These are phyloP conservation scores for Oncorhynchus mykiss DNA, from an alignment of 2,113 vertebrate genomes.

Conservation along the genomic window DNA sequence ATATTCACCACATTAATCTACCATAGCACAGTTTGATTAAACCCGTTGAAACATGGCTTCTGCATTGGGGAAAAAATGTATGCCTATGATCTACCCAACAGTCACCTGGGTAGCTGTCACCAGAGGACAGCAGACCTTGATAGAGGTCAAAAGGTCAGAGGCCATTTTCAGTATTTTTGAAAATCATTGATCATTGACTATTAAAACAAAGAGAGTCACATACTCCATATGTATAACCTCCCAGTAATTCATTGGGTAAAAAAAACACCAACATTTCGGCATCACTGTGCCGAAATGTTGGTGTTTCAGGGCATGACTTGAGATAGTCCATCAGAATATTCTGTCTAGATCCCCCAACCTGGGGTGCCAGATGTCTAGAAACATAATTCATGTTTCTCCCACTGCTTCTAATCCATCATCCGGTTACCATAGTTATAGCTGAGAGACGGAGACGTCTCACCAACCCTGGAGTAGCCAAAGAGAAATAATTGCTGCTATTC, in stretches of 20 bases:
- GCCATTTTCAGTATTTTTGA: constrained; percentile 1
- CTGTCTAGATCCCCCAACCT: constrained; percentile 39
- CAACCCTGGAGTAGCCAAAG: constrained; percentile 29
- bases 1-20: constrained; percentile 58
- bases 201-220: too few species aligned
- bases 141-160: constrained; percentile 44
- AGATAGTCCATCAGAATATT: constrained; percentile 49
- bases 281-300: too few species aligned
- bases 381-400: constrained; percentile 51
- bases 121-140: constrained; percentile 50
- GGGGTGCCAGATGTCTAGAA: constrained; percentile 26
- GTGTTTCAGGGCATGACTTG: constrained; percentile 6
- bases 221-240: too few species aligned
- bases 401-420: constrained; percentile 50
- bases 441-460: constrained; percentile 52
- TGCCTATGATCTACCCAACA: too few species aligned
- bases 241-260: too few species aligned
- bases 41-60: too few species aligned
- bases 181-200: constrained; percentile 32
- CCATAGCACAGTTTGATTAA: background rate
- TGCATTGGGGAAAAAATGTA: too few species aligned
- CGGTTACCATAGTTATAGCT: constrained; percentile 54
- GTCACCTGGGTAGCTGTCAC: constrained; percentile 15
- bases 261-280: too few species aligned
- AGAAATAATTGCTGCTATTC: constrained; percentile 59